phyloP scores from a whole-genome alignment of 2,113 vertebrate genomes.

The Scomber colias region DNA sequence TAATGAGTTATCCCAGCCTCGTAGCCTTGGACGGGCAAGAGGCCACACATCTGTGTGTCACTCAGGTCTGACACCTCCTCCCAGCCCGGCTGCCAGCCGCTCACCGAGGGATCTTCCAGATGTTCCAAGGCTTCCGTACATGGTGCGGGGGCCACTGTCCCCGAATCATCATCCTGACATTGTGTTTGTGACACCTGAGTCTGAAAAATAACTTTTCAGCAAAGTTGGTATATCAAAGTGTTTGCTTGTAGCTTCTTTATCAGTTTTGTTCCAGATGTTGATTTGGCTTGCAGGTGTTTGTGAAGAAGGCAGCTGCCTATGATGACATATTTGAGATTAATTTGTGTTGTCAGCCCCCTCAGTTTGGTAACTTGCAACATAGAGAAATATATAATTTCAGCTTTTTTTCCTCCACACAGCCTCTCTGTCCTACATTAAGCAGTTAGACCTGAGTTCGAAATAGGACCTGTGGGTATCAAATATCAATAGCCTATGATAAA shows the following conservation, averaged over 20 bases:
- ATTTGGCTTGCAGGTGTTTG: slow-evolving; percentile 42
- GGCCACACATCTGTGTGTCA: slow-evolving; percentile 79
- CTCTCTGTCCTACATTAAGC: slow-evolving; percentile 60
- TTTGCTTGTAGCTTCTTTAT: slow-evolving; percentile 7
- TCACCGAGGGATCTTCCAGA: slow-evolving; percentile 77
- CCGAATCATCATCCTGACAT: slow-evolving; percentile 68
- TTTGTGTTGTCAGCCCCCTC: slow-evolving; percentile 48
- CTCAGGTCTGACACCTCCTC: slow-evolving; percentile 77
- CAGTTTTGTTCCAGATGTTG: slow-evolving; percentile 56
- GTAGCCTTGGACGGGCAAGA: slow-evolving; percentile 61
- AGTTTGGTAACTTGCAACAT: slow-evolving; percentile 29
- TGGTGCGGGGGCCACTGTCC: slow-evolving; percentile 34
- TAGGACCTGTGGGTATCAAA: slow-evolving; percentile 57
- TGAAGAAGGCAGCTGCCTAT: slow-evolving; percentile 50
- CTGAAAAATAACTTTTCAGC: slow-evolving; percentile 47
- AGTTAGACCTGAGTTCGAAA: slow-evolving; percentile 56
- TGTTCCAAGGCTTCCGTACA: slow-evolving; percentile 77
- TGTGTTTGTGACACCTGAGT: slow-evolving; percentile 54
- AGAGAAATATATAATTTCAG: slow-evolving; percentile 62
- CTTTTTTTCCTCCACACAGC: slow-evolving; percentile 30
- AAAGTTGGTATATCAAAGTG: slow-evolving; percentile 45
- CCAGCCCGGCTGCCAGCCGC: slow-evolving; percentile 69
- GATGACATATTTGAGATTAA: slow-evolving; percentile 60
- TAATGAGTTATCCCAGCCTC: slow-evolving; percentile 74
- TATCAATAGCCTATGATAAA: slow-evolving; percentile 76